A percentile compares a stretch with the other conserved stretches of the same genome.
phyloP scores from a whole-genome alignment of 37 sponge, comb jelly and placozoan genomes.

The Tethya wilhelma region DNA sequence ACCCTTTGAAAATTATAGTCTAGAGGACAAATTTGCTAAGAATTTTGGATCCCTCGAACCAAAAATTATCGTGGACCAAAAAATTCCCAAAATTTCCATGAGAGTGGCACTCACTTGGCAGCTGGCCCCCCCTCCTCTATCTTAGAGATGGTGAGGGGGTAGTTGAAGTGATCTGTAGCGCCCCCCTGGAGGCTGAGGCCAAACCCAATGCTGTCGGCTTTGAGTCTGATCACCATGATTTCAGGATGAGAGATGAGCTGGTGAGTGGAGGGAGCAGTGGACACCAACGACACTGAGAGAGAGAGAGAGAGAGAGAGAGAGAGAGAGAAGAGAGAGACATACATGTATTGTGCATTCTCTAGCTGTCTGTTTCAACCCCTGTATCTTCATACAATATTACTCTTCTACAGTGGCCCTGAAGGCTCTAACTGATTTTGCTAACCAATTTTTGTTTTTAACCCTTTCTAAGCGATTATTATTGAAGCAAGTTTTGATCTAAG shows the following conservation, averaged over 20 bases:
- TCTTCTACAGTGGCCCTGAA: too few species aligned
- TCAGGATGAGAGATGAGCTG: conserved; percentile 66
- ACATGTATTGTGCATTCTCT: conserved; percentile 1
- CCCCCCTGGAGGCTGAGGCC: conserved; percentile 76
- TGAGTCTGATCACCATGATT: conserved; percentile 59
- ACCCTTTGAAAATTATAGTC: too few species aligned
- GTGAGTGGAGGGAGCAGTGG: conserved; percentile 20
- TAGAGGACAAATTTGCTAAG: background rate
- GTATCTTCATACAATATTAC: too few species aligned
- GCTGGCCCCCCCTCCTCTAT: conserved; percentile 74
- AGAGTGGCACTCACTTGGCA: conserved; percentile 36
- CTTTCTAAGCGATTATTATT: too few species aligned
- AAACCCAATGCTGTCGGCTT: conserved; percentile 74
- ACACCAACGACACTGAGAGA: conserved; percentile 19
- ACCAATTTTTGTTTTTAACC: too few species aligned
- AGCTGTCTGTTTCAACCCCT: too few species aligned
- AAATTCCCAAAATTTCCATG: background rate
- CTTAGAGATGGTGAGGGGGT: conserved; percentile 56
- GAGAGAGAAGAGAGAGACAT: background rate
- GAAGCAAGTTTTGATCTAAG: too few species aligned
- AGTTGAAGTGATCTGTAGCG: conserved; percentile 36
- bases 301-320: conserved; percentile 15
- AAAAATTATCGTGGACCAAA: background rate
- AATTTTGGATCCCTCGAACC: background rate
- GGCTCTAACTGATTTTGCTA: too few species aligned